Evolutionary conservation across 2,113 vertebrate species (phyloP).

Genomic region (Dromaius novaehollandiae): DNA sequence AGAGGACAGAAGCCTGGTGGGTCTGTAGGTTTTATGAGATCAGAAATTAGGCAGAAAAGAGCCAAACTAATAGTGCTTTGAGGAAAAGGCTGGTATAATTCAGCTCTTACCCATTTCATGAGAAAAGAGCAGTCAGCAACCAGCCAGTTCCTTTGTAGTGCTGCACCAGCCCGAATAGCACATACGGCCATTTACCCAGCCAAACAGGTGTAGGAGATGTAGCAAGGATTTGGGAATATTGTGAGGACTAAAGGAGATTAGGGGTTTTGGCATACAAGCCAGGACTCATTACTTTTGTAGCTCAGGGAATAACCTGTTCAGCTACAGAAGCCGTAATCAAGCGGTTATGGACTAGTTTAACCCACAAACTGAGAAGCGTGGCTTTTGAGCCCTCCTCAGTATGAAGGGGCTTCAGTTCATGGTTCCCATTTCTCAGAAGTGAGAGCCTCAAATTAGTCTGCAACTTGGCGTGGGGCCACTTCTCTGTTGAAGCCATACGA

Average conservation of each 20-base stretch:
- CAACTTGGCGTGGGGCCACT: background rate
- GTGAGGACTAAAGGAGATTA: background rate
- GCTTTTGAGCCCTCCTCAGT: background rate
- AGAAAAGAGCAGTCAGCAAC: background rate
- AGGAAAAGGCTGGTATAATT: background rate
- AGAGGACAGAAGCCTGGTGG: background rate
- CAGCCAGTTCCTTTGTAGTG: background rate
- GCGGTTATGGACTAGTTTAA: background rate
- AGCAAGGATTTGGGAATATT: background rate
- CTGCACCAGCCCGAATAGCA: background rate
- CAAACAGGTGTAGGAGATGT: conserved; percentile 29
- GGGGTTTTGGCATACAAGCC: background rate
- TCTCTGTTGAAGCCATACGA: conserved; percentile 2
- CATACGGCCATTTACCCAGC: background rate
- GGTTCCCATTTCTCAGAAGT: background rate
- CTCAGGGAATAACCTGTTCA: background rate
- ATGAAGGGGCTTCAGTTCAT: background rate
- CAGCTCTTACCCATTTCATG: background rate
- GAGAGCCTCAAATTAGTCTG: background rate
- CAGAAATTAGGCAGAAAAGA: background rate
- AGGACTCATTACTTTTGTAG: background rate
- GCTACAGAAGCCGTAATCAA: background rate
- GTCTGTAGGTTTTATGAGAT: background rate
- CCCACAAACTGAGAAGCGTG: background rate
- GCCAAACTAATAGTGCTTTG: background rate